Evolutionary conservation across 37 sponge, comb jelly and placozoan species (phyloP).

Genomic region (Spongilla lacustris): DNA sequence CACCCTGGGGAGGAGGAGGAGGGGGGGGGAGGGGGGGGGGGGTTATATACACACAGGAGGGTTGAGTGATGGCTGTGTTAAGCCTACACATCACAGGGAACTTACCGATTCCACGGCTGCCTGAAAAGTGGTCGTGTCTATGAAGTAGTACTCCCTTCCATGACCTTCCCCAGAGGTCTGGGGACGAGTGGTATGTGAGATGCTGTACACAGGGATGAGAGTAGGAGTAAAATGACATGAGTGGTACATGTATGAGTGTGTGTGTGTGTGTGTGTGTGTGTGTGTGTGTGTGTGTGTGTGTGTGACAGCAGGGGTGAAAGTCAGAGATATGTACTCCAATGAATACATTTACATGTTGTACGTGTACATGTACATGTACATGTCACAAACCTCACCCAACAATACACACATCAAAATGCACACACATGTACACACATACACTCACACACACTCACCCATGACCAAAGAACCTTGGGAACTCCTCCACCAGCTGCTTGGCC

Average conservation of each 20-base stretch:
- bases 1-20: constrained; percentile 50
- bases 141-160: constrained; percentile 78
- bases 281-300: no score
- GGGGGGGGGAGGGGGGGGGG: background rate
- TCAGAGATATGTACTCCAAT: no score
- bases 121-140: constrained; percentile 54
- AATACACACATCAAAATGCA: no score
- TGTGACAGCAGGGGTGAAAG: background rate
- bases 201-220: constrained; percentile 9
- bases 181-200: constrained; percentile 78
- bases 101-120: constrained; percentile 63
- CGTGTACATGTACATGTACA: no score
- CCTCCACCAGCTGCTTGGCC: constrained; percentile 65
- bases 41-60: background rate
- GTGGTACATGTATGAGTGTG: no score
- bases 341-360: no score
- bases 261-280: no score
- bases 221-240: no score
- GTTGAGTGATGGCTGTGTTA: background rate
- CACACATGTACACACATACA: constrained; percentile 3
- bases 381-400: no score
- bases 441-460: constrained; percentile 63
- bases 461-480: constrained; percentile 89
- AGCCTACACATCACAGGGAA: background rate
- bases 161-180: constrained; percentile 56